Percentiles rank a stretch among this genome's conserved stretches.
Evolutionary conservation across 2,888 invertebrate species (phyloP).

Genomic region (Ceriagrion tenellum): DNA sequence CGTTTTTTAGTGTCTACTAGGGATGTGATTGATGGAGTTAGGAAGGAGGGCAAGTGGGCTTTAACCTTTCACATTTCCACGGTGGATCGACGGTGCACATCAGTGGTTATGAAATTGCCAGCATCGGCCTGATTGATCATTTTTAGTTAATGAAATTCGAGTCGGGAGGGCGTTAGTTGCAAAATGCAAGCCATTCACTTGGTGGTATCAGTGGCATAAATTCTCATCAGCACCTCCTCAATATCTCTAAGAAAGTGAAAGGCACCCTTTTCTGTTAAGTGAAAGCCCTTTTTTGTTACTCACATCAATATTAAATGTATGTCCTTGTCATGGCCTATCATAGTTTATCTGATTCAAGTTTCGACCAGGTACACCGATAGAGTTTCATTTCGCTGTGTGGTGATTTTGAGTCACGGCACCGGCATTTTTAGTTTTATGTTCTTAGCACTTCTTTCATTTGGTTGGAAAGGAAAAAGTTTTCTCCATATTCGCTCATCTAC

Average conservation of each 20-base stretch:
- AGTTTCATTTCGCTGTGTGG: no score
- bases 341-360: no score
- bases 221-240: neutral
- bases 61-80: neutral
- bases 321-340: no score
- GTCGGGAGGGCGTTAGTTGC: neutral
- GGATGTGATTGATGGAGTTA: neutral
- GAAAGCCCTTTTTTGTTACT: no score
- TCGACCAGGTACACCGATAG: no score
- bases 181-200: neutral
- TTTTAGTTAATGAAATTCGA: neutral
- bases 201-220: neutral
- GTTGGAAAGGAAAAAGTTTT: no score
- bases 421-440: no score
- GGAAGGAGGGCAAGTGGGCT: conserved; percentile 12
- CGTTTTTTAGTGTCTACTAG: neutral
- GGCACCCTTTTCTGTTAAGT: no score
- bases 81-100: neutral
- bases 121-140: neutral
- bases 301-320: no score
- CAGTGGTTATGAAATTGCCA: neutral
- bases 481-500: no score
- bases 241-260: neutral
- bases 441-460: no score
- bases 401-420: no score